These are phyloP conservation scores for Sebastes schlegelii DNA, from an alignment of 2,113 vertebrate species.

Conservation along the genomic window DNA sequence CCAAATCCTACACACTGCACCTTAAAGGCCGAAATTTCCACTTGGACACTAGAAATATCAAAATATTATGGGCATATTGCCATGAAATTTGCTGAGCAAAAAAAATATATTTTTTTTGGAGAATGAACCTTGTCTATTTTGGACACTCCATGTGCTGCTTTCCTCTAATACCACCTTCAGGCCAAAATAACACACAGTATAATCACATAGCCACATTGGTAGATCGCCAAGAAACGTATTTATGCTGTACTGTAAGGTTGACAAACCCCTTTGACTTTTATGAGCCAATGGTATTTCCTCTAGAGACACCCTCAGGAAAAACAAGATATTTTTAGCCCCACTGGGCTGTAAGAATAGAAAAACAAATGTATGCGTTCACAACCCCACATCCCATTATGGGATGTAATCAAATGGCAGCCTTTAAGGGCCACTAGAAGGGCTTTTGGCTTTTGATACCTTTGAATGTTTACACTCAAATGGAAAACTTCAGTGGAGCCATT, in stretches of 20 bases:
- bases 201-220: neutral
- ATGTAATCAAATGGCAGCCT: conserved; percentile 6
- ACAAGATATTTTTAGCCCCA: conserved; percentile 5
- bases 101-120: neutral
- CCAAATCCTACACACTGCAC: too few species aligned
- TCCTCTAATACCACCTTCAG: neutral
- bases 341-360: conserved; percentile 14
- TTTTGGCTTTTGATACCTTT: neutral
- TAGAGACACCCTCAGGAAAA: conserved; percentile 38
- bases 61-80: neutral
- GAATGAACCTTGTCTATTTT: neutral
- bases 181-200: conserved; percentile 5
- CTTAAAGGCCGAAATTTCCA: neutral
- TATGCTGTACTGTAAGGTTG: neutral
- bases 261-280: neutral
- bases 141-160: neutral
- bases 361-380: neutral
- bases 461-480: neutral
- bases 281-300: conserved; percentile 39
- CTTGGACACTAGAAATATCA: neutral
- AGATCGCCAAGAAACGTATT: neutral
- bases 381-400: neutral
- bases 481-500: neutral
- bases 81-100: neutral
- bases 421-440: neutral